phyloP scores from a whole-genome alignment of 2,113 vertebrate genomes.

The Pantherophis guttatus region DNA sequence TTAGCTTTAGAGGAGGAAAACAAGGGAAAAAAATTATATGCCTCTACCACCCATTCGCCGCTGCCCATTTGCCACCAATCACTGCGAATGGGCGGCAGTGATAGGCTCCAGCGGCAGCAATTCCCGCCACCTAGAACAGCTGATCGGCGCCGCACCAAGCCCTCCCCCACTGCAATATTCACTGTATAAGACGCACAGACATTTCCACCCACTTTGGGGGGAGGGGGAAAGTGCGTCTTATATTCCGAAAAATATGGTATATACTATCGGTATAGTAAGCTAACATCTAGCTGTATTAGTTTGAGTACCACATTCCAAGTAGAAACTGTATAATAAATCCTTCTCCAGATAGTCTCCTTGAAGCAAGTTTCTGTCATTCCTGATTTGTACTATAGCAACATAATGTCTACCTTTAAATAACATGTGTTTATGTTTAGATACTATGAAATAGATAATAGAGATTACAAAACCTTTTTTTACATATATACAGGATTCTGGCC shows the following conservation, averaged over 20 bases:
- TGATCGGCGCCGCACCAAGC: too few species aligned
- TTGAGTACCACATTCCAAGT: neutral
- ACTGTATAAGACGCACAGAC: too few species aligned
- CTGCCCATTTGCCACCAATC: too few species aligned
- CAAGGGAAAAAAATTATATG: too few species aligned
- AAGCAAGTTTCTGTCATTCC: neutral
- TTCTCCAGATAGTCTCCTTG: neutral
- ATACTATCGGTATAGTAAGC: neutral
- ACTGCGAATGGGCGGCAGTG: too few species aligned
- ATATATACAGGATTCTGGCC: constrained; percentile 76
- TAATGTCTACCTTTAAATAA: neutral
- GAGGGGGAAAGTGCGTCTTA: too few species aligned
- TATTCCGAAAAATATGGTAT: neutral
- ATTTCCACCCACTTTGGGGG: too few species aligned
- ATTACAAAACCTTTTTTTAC: constrained; percentile 13
- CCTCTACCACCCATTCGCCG: too few species aligned
- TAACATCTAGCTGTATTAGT: neutral
- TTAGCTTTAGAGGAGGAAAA: too few species aligned
- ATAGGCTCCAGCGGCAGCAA: too few species aligned
- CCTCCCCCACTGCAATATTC: too few species aligned
- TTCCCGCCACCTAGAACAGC: too few species aligned
- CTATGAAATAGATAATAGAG: neutral
- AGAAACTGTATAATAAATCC: neutral
- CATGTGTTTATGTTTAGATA: neutral
- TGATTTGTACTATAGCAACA: neutral